These are phyloP conservation scores for Phengaris arion DNA, from an alignment of 2,888 invertebrate species.

Conservation along the genomic window DNA sequence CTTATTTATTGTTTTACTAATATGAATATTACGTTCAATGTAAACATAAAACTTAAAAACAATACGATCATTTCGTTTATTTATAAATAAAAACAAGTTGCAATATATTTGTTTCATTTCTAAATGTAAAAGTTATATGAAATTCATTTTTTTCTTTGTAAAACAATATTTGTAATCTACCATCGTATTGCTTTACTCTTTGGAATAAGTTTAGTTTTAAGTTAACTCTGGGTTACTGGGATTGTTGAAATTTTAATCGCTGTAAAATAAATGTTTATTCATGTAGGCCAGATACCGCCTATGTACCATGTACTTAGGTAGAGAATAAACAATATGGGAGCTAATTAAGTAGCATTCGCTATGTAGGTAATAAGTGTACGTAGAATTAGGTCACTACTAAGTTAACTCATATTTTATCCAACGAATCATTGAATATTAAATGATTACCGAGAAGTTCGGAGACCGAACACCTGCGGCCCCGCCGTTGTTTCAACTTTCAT, in stretches of 20 bases:
- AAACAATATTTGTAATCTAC: neutral
- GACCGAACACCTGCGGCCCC: constrained; percentile 9
- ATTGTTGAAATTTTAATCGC: neutral
- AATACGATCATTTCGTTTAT: neutral
- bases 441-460: constrained; percentile 9
- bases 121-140: neutral
- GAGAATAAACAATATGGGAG: neutral
- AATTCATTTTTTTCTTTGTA: neutral
- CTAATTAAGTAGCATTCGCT: neutral
- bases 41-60: neutral
- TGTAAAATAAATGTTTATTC: neutral
- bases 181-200: neutral
- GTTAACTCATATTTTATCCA: constrained; percentile 1
- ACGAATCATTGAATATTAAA: constrained; percentile 15
- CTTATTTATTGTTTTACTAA: constrained; percentile 4
- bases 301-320: neutral
- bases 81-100: constrained; percentile 10
- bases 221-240: neutral
- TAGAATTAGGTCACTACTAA: constrained; percentile 18
- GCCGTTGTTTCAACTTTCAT: neutral
- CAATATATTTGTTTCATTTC: neutral
- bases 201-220: too few relatives aligned
- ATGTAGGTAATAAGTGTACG: neutral
- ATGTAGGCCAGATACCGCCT: neutral
- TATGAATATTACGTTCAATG: neutral